Evolutionary conservation across 1,140 invertebrate species (phyloP).

Genomic region (Lepidurus couesii): DNA sequence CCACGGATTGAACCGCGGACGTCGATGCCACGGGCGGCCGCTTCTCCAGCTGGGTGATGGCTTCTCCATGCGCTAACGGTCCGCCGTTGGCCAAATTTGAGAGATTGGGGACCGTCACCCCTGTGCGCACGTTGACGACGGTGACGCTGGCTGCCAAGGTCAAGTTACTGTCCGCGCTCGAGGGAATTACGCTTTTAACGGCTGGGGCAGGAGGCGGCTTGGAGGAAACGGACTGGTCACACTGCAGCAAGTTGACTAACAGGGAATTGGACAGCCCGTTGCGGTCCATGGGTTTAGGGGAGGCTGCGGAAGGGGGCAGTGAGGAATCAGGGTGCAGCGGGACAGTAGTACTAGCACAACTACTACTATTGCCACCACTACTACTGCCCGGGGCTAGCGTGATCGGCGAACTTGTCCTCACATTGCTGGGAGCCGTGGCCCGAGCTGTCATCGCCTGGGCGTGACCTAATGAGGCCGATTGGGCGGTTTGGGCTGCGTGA

Average conservation of each 20-base stretch:
- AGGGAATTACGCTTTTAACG: not conserved
- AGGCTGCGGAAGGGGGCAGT: constrained; percentile 12
- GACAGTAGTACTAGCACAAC: not conserved
- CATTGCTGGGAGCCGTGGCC: not conserved
- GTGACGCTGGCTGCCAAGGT: constrained; percentile 32
- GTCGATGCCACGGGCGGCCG: not conserved
- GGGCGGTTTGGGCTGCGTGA: constrained; percentile 61
- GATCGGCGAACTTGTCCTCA: constrained; percentile 19
- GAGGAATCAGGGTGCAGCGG: not conserved
- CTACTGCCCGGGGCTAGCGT: not conserved
- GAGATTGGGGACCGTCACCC: constrained; percentile 32
- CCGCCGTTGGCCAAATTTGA: constrained; percentile 55
- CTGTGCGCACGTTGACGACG: constrained; percentile 32
- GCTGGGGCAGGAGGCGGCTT: constrained; percentile 22
- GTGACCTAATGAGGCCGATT: constrained; percentile 37
- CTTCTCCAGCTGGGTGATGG: not conserved
- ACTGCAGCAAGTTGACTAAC: constrained; percentile 33
- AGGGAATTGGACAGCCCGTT: constrained; percentile 25
- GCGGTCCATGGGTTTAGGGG: not conserved
- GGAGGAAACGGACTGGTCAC: constrained; percentile 31
- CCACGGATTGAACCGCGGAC: not conserved
- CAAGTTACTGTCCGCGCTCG: constrained; percentile 14
- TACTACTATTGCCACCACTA: constrained; percentile 8
- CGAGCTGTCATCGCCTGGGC: constrained; percentile 38
- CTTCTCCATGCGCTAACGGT: constrained; percentile 35